Percentiles rank a stretch among this genome's conserved stretches.
These are phyloP conservation scores for Zaprionus ghesquierei DNA, from an alignment of 1,140 invertebrate species.

Conservation along the genomic window DNA sequence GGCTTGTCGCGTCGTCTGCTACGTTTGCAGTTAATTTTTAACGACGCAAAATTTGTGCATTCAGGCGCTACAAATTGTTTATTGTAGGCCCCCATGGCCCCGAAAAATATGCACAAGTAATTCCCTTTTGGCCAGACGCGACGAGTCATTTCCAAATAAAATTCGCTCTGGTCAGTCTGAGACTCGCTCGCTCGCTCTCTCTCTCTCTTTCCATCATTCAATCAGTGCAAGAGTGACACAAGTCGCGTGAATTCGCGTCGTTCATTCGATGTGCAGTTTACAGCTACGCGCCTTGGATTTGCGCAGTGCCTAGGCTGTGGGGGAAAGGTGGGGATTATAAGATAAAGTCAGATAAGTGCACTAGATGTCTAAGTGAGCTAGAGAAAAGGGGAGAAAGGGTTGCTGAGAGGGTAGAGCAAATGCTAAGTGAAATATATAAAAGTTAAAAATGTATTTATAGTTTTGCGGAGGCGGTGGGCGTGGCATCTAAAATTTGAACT, in stretches of 20 bases:
- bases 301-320: background rate
- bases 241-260: conserved; percentile 13
- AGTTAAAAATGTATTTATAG: too few relatives aligned
- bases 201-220: conserved; percentile 30
- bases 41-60: conserved; percentile 77
- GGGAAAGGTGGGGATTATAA: background rate
- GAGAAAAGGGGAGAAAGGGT: too few relatives aligned
- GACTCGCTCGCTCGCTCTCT: background rate
- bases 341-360: background rate
- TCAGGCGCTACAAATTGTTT: conserved; percentile 80
- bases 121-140: conserved; percentile 31
- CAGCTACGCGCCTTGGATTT: conserved; percentile 26
- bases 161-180: conserved; percentile 68
- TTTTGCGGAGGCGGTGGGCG: too few relatives aligned
- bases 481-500: too few relatives aligned
- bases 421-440: too few relatives aligned
- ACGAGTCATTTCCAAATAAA: conserved; percentile 66
- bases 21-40: conserved; percentile 74
- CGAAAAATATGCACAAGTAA: conserved; percentile 19
- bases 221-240: conserved; percentile 39
- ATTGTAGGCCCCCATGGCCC: conserved; percentile 61
- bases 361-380: background rate
- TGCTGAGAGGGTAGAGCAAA: too few relatives aligned
- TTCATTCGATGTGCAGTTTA: conserved; percentile 23
- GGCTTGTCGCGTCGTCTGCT: conserved; percentile 12